Evolutionary conservation across 1,140 invertebrate species (phyloP).

Genomic region (Mercenaria mercenaria): DNA sequence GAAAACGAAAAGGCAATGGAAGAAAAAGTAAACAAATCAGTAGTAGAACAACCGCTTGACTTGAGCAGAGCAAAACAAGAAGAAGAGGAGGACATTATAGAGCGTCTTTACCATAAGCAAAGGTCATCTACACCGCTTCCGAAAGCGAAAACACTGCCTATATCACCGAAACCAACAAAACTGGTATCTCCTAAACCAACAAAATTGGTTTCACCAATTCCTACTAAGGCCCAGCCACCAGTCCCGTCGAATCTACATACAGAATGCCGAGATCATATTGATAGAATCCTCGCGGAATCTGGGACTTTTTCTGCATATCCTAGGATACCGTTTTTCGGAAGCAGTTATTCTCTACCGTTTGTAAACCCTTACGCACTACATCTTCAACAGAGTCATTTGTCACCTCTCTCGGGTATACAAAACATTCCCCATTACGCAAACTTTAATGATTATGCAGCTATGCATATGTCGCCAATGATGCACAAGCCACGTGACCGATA

Average conservation of each 20-base stretch:
- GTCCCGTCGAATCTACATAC: not conserved
- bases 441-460: slow-evolving; percentile 70
- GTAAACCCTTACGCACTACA: slow-evolving; percentile 46
- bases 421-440: slow-evolving; percentile 65
- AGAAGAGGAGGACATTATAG: slow-evolving; percentile 51
- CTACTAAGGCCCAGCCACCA: not conserved
- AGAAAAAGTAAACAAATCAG: slow-evolving; percentile 56
- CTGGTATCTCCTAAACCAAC: slow-evolving; percentile 68
- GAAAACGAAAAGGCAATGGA: not conserved
- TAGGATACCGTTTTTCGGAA: slow-evolving; percentile 13
- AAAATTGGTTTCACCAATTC: slow-evolving; percentile 76
- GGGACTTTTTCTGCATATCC: slow-evolving; percentile 25
- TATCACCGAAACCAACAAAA: slow-evolving; percentile 66
- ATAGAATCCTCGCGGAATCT: not conserved
- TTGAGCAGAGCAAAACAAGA: slow-evolving; percentile 56
- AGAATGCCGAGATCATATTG: not conserved
- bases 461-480: slow-evolving; percentile 71
- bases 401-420: slow-evolving; percentile 41
- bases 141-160: not conserved
- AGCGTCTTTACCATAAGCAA: slow-evolving; percentile 54
- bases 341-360: slow-evolving; percentile 27
- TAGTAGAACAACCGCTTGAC: slow-evolving; percentile 67
- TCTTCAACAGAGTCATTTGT: slow-evolving; percentile 69
- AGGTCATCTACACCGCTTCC: slow-evolving; percentile 10
- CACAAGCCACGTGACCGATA: slow-evolving; percentile 94